Base-by-base conservation (phyloP, 2,113 vertebrate genomes). In the Microcebus tavaratra region DNA sequence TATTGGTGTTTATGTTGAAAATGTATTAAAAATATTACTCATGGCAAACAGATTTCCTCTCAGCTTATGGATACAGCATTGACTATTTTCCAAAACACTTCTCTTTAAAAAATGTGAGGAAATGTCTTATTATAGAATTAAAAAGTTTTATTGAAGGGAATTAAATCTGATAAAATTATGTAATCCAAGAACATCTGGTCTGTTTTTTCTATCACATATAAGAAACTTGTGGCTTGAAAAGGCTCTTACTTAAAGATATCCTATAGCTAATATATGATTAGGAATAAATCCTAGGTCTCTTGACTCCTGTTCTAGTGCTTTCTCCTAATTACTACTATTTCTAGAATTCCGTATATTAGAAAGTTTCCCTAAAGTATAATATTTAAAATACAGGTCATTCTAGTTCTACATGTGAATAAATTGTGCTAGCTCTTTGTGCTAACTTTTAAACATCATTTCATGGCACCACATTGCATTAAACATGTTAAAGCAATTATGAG, bases 261-360 rank as follows among this genome's bases (percentile, higher is more conserved):
- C 45, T 55, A 27, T 79, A 2, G 36, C 68, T 79, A 53, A n/a
- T 31, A n/a, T 81, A 15, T 73, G 50, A 48, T n/a, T 27, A 27
- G 27, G 27, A 92, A 15, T 55, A 82, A 72, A 57, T 57, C 1
- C 2, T 61, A 21, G 17, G 31, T 80, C 80, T 94, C 75, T 75
- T 27, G 27, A 76, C 68, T 91, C 67, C 59, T 94, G 48, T 72
- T 89, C 55, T 45, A 85, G 20, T 48, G 27, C 18, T 92, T 27
- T 48, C 76, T 88, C 61, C 59, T 88, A 45, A 81, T 92, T 92
- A 85, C 15, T 53, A 67, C 76, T 95, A 87, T 95, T 93, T 97
- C 95, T 97, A 85, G 83, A 96, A 82, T 65, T 88, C n/a, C 73
- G 79, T 50, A 36, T 61, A n/a, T 55, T 76, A 82, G 50, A 88